Evolutionary conservation across 2,888 invertebrate genomes (phyloP).

Genomic region (Xylota sylvarum): DNA sequence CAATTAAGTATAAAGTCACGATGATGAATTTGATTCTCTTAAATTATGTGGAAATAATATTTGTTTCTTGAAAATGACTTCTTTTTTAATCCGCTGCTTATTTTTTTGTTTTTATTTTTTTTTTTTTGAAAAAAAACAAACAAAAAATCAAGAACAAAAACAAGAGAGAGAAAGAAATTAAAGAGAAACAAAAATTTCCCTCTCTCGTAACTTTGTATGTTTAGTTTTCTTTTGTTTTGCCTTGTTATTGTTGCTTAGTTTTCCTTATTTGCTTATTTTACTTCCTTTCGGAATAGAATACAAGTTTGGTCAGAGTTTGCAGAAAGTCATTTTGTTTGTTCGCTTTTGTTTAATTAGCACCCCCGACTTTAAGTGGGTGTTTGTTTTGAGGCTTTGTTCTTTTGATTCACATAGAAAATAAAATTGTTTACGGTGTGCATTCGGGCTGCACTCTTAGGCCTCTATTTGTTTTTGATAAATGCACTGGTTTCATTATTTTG

Average conservation of each 20-base stretch:
- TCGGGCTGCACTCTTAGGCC: slow-evolving; percentile 59
- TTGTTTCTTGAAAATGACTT: slow-evolving; percentile 21
- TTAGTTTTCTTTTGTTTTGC: slow-evolving; percentile 18
- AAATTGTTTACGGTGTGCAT: slow-evolving; percentile 30
- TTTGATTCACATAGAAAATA: slow-evolving; percentile 30
- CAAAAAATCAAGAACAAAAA: slow-evolving; percentile 16
- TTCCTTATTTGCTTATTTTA: slow-evolving; percentile 26
- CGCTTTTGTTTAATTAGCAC: slow-evolving; percentile 35
- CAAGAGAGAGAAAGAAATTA: slow-evolving; percentile 32
- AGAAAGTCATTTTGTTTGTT: slow-evolving; percentile 58
- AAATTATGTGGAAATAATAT: slow-evolving; percentile 29
- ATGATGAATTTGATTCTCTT: slow-evolving; percentile 9
- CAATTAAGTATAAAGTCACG: slow-evolving; percentile 38
- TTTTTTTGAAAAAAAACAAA: background rate
- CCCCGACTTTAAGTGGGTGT: slow-evolving; percentile 13
- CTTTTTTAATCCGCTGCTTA: background rate
- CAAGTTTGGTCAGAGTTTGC: slow-evolving; percentile 65
- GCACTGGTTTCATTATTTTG: slow-evolving; percentile 64
- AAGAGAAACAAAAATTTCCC: slow-evolving; percentile 17
- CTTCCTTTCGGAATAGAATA: slow-evolving; percentile 64
- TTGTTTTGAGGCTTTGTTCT: slow-evolving; percentile 19
- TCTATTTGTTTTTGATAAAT: slow-evolving; percentile 62
- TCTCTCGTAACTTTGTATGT: slow-evolving; percentile 21
- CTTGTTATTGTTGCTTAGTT: slow-evolving; percentile 11
- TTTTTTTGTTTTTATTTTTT: background rate